Conservation (phyloP, 1,140 invertebrate species). For the Hesperophylax magnus region DNA sequence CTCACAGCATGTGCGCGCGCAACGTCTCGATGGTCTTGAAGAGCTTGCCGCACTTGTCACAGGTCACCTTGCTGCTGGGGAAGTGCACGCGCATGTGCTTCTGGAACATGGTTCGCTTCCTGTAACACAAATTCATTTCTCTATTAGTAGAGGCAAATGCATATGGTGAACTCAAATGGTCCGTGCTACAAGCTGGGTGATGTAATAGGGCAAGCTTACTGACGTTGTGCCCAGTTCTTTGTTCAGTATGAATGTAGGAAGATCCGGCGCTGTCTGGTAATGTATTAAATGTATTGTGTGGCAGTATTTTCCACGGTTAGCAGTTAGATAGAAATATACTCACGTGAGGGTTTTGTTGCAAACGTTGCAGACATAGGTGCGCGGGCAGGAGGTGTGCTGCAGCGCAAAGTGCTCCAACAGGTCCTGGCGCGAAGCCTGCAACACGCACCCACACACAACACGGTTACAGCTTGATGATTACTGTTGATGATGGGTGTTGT, state of each 20-base stretch:
- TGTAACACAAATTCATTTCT: slow-evolving; percentile 49
- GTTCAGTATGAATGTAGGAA: too few species aligned
- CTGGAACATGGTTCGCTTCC: slow-evolving; percentile 67
- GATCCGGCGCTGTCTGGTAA: too few species aligned
- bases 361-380: slow-evolving; percentile 61
- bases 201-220: too few species aligned
- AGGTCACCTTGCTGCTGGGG: slow-evolving; percentile 59
- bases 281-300: too few species aligned
- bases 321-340: neutral
- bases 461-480: too few species aligned
- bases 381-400: slow-evolving; percentile 60
- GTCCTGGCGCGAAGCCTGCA: slow-evolving; percentile 64
- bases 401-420: slow-evolving; percentile 65
- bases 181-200: too few species aligned
- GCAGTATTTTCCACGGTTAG: too few species aligned
- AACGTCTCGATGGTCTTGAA: slow-evolving; percentile 64
- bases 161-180: too few species aligned
- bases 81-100: slow-evolving; percentile 63
- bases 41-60: slow-evolving; percentile 63
- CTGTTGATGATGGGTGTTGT: too few species aligned
- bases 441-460: slow-evolving; percentile 17
- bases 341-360: slow-evolving; percentile 60
- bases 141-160: too few species aligned
- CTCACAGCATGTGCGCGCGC: slow-evolving; percentile 64
- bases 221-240: too few species aligned